Base-by-base conservation (phyloP, 92 coral and sea anemone species). In the Parazoanthus swiftii region DNA sequence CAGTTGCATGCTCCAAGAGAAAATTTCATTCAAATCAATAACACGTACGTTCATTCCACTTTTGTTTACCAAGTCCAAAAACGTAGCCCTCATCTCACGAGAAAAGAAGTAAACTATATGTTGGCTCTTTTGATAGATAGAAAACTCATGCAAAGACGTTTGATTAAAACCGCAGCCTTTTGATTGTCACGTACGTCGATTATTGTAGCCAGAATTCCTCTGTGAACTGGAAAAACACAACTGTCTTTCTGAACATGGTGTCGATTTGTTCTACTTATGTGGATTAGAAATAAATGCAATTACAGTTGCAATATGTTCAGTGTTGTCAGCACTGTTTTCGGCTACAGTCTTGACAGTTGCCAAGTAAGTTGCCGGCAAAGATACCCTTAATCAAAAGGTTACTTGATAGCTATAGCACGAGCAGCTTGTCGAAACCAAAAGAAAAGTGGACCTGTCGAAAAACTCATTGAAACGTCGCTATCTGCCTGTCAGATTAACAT, bases 401-500 rank as follows among this genome's bases (percentile, higher is more conserved):
- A 84, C 87, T 44, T 74, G 86, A 82, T 71, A 71, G 79, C 79
- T 76, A 82, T 71, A 71, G 79, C 79, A 35, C n/a, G 44, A 35
- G 46, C 43, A 35, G 9, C 50, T 59, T 18, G 79, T 70, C 33
- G 87, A 70, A 72, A 23, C 58, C 76, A 26, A 36, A 81, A 39
- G 74, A 66, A 82, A 66, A 39, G 86, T 16, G 56, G 79, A 70
- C 78, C 87, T 84, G 87, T 84, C 87, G 87, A 71, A 84, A 84
- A 29, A 46, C 58, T 51, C 56, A 71, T 46, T 70, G 39, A 84
- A 43, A 29, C 44, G 79, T 70, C 78, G 78, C 87, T 70, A 48
- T 71, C 43, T 71, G 87, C 79, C 87, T 84, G 87, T 84, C 87
- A 84, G 87, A 84, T 84, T 84, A 84, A 74, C 65, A 68, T 29